Percentiles rank a stretch among this genome's conserved stretches.
These are phyloP conservation scores for Stegastes partitus DNA, from an alignment of 2,113 vertebrate species.

Conservation along the genomic window DNA sequence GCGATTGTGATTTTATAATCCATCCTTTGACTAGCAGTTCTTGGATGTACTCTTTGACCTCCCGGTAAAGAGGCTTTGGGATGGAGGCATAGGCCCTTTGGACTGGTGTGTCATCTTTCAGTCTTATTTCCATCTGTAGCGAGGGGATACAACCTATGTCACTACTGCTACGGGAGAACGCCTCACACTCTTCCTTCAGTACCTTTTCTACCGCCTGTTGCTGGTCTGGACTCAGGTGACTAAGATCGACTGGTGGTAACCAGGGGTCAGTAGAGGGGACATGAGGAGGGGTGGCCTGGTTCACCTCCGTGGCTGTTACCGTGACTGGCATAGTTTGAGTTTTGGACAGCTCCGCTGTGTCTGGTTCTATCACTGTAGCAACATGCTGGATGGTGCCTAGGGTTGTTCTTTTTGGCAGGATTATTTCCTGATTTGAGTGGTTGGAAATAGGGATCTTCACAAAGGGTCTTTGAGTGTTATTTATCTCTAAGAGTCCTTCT, in stretches of 20 bases:
- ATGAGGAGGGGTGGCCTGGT: accelerated
- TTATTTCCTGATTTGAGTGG: conserved; percentile 7
- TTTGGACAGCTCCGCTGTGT: neutral
- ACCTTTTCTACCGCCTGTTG: conserved; percentile 1
- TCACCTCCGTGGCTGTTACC: too few species aligned
- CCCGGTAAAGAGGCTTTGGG: neutral
- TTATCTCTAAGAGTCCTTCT: conserved; percentile 6
- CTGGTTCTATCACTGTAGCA: neutral
- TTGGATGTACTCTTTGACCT: too few species aligned
- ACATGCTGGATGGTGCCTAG: conserved; percentile 6
- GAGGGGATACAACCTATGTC: neutral
- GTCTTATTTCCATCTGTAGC: conserved; percentile 23
- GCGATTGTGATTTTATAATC: too few species aligned
- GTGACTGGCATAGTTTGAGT: too few species aligned
- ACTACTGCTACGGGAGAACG: neutral
- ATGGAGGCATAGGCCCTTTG: conserved; percentile 28
- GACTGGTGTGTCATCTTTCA: conserved; percentile 35
- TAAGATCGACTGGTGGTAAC: conserved; percentile 12
- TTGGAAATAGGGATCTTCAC: conserved; percentile 16
- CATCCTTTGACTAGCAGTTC: too few species aligned
- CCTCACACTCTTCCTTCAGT: conserved; percentile 6
- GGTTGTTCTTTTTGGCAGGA: neutral
- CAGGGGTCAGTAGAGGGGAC: neutral
- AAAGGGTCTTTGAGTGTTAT: neutral
- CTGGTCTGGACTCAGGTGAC: conserved; percentile 6